Conservation (phyloP, 2,888 invertebrate species). For the Eledona agricola region DNA sequence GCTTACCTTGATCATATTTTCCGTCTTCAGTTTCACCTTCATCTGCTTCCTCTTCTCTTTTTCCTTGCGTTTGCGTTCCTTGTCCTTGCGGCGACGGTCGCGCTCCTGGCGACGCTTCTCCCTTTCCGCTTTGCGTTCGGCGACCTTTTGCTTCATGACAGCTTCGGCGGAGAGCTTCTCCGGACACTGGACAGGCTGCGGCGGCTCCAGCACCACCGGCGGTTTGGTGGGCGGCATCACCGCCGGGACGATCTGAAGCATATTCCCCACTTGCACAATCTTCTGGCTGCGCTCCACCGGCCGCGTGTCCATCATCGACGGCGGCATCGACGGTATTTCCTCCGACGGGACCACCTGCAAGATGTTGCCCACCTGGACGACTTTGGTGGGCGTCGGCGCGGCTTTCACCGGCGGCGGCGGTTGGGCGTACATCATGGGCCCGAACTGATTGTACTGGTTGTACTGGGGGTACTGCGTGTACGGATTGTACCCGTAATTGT, state of each 20-base stretch:
- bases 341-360: conserved; percentile 70
- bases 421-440: conserved; percentile 15
- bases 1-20: conserved; percentile 61
- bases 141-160: conserved; percentile 52
- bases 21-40: conserved; percentile 58
- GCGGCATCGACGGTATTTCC: conserved; percentile 40
- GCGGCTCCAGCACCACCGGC: conserved; percentile 33
- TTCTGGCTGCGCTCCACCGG: conserved; percentile 14
- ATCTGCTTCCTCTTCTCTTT: conserved; percentile 57
- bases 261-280: conserved; percentile 67
- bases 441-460: conserved; percentile 20
- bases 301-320: neutral
- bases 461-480: conserved; percentile 18
- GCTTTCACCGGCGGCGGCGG: conserved; percentile 20
- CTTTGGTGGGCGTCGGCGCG: conserved; percentile 37
- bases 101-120: conserved; percentile 57
- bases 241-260: conserved; percentile 69
- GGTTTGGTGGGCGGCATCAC: conserved; percentile 18
- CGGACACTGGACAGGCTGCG: conserved; percentile 8
- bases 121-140: conserved; percentile 57
- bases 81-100: conserved; percentile 58
- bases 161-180: conserved; percentile 52
- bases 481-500: conserved; percentile 13
- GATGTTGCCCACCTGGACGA: conserved; percentile 69
- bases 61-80: conserved; percentile 58